Evolutionary conservation across 1,140 invertebrate genomes (phyloP).

Genomic region (Tetramorium parvispinum): DNA sequence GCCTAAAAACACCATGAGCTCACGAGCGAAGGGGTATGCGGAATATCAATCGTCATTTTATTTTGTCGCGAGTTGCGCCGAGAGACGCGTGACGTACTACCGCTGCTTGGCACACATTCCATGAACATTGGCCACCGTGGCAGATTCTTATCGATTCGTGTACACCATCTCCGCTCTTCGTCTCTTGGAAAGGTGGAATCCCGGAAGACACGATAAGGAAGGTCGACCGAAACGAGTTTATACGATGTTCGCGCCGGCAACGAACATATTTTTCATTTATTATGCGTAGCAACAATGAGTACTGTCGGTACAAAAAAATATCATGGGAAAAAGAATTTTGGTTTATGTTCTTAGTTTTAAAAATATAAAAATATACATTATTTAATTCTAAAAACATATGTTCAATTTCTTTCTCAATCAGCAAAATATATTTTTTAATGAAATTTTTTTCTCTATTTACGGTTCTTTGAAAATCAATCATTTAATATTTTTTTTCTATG

Average conservation of each 20-base stretch:
- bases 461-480: neutral
- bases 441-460: neutral
- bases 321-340: neutral
- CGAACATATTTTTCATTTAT: conserved; percentile 36
- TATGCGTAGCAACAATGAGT: neutral
- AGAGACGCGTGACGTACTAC: conserved; percentile 56
- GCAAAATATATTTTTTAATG: no score
- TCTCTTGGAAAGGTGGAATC: conserved; percentile 59
- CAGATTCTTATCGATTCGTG: conserved; percentile 68
- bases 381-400: no score
- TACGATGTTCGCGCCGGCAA: conserved; percentile 41
- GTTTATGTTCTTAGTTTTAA: neutral
- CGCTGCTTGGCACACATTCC: conserved; percentile 68
- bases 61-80: conserved; percentile 67
- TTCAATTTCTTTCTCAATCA: neutral
- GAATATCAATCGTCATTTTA: conserved; percentile 65
- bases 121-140: conserved; percentile 60
- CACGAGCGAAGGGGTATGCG: neutral
- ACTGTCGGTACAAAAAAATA: neutral
- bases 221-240: conserved; percentile 74
- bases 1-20: conserved; percentile 34
- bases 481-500: neutral
- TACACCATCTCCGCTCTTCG: conserved; percentile 42
- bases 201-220: conserved; percentile 72
- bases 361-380: no score